Evolutionary conservation across 2,113 vertebrate species (phyloP).

Genomic region (Entomyzon cyanotis): DNA sequence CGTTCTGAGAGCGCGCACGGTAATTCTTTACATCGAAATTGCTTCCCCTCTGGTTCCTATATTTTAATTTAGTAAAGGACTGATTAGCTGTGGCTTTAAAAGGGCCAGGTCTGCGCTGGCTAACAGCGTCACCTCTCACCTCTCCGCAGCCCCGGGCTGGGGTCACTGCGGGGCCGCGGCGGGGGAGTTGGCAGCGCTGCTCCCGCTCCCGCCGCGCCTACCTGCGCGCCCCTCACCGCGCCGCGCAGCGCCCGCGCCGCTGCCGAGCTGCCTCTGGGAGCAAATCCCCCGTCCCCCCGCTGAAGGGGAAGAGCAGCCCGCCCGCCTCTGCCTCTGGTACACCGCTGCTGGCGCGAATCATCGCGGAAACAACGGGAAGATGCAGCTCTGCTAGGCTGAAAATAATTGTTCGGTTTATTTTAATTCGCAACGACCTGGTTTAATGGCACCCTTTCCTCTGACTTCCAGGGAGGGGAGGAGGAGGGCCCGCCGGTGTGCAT

Average conservation of each 20-base stretch:
- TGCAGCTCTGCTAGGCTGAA: not conserved
- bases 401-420: not conserved
- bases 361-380: not conserved
- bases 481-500: not conserved
- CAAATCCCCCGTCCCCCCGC: not conserved
- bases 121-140: constrained; percentile 62
- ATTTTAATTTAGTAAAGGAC: constrained; percentile 57
- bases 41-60: constrained; percentile 46
- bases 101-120: constrained; percentile 49
- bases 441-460: not conserved
- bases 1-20: not conserved
- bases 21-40: constrained; percentile 63
- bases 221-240: not conserved
- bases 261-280: not conserved
- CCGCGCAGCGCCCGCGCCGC: not conserved
- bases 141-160: constrained; percentile 37
- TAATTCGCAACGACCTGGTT: not conserved
- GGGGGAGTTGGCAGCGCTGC: not conserved
- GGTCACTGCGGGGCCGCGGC: constrained; percentile 59
- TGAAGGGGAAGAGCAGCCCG: not conserved
- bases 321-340: not conserved
- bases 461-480: not conserved
- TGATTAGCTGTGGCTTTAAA: constrained; percentile 65
- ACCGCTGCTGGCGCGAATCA: not conserved
- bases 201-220: not conserved